Base-by-base conservation (phyloP, 2,797 vertebrate genomes). In the Thaleichthys pacificus region DNA sequence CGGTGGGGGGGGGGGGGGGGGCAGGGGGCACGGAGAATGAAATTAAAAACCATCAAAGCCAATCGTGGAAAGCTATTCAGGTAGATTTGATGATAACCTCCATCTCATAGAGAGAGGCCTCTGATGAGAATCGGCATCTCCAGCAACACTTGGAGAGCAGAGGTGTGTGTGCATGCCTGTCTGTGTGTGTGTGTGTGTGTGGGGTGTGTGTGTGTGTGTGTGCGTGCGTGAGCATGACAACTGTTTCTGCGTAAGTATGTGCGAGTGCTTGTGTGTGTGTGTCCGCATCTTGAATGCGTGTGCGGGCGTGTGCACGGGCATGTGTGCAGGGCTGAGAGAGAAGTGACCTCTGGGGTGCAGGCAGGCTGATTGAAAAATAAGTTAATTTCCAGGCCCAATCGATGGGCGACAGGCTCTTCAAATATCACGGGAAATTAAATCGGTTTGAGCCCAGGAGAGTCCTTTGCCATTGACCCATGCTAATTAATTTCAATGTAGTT, bases 351-450 rank as follows among this genome's bases (percentile, higher is more conserved):
- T 84, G 93, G 94, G 95, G 95, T 93, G 91, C 88, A 91, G 90
- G 86, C 89, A 91, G 94, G 93, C 95, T 98, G 97, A 99, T 98
- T 98, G 96, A 98, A 98, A 99, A 98, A 98, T 96, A 97, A 97
- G 96, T 98, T 97, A 96, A 99, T 99, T 98, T 98, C 87, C 95
- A 93, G 93, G 92, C 94, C 93, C 93, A 95, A 97, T 98, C 96
- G 95, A 98, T 97, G 95, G 94, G 93, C 94, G 95, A 95, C 95
- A 95, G 95, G 95, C 94, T 87, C 92, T n/a, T 94, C 94, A 98
- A 97, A 97, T 97, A 97, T 96, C 97, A 96, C 93, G 97, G 97
- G 97, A 98, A 98, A 99, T 99, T 97, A 99, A 97, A 97, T 83
- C 90, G 91, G 93, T 94, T 92, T 80, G 85, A 87, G 92, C 96